These are phyloP conservation scores for Manacus vitellinus DNA, from an alignment of 2,113 vertebrate species.

Conservation along the genomic window DNA sequence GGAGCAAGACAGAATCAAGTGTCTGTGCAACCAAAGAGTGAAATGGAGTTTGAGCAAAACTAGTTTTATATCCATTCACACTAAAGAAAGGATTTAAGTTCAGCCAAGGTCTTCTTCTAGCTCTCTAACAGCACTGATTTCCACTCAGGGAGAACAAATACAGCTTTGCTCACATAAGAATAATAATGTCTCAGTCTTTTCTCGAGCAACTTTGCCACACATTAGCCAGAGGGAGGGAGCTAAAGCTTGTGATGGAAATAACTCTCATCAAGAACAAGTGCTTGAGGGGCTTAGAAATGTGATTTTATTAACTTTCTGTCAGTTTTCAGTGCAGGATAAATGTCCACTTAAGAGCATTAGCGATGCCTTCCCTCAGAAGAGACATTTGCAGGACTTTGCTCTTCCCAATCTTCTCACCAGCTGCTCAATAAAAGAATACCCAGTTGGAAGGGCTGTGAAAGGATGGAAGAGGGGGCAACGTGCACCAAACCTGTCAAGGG, in stretches of 20 bases:
- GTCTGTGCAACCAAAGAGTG: not conserved
- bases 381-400: not conserved
- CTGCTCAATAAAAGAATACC: not conserved
- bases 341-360: not conserved
- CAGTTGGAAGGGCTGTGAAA: not conserved
- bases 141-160: not conserved
- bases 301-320: constrained; percentile 20
- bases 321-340: not conserved
- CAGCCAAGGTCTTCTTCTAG: not conserved
- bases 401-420: not conserved
- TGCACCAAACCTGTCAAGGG: not conserved
- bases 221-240: not conserved
- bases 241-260: not conserved
- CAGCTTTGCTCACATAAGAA: not conserved
- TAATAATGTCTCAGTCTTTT: not conserved
- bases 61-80: not conserved
- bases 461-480: not conserved
- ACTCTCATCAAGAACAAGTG: not conserved
- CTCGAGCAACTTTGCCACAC: not conserved
- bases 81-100: not conserved
- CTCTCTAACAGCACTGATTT: not conserved
- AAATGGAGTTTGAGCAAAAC: not conserved
- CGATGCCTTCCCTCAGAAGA: not conserved
- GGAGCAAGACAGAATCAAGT: not conserved
- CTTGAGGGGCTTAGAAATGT: not conserved